Evolutionary conservation across 2,888 invertebrate species (phyloP).

Genomic region (Tetranychus piercei): DNA sequence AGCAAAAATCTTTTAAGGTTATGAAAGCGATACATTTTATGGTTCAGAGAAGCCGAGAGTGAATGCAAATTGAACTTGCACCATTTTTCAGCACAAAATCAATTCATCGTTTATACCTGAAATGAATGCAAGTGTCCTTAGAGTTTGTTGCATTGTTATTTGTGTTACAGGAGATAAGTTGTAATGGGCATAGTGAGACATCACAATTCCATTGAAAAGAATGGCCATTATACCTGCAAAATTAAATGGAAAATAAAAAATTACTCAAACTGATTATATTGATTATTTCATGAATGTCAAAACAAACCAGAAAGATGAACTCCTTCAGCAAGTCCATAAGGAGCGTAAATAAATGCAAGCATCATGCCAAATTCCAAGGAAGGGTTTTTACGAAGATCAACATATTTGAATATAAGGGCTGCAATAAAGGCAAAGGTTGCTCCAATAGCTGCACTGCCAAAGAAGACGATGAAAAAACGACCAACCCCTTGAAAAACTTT

Average conservation of each 20-base stretch:
- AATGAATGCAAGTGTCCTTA: constrained; percentile 88
- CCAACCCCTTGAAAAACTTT: constrained; percentile 68
- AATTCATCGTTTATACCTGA: constrained; percentile 37
- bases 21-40: no score
- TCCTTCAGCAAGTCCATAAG: constrained; percentile 93
- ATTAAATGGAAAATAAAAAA: neutral
- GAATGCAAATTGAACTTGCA: no score
- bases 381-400: constrained; percentile 87
- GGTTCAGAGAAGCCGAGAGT: no score
- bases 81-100: no score
- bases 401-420: constrained; percentile 61
- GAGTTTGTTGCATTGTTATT: constrained; percentile 97
- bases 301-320: constrained; percentile 64
- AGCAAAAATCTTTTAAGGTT: no score
- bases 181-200: constrained; percentile 98
- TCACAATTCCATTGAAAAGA: constrained; percentile 91
- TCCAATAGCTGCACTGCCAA: constrained; percentile 92
- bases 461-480: constrained; percentile 84
- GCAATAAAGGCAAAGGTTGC: constrained; percentile 81
- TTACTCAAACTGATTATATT: neutral
- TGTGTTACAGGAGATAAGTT: constrained; percentile 95
- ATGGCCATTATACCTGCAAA: constrained; percentile 77
- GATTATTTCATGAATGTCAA: neutral
- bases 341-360: constrained; percentile 93
- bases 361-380: constrained; percentile 96